Percentiles rank a stretch among this genome's conserved stretches.
phyloP scores from a whole-genome alignment of 2,113 vertebrate species.

The Lasiurus cinereus region DNA sequence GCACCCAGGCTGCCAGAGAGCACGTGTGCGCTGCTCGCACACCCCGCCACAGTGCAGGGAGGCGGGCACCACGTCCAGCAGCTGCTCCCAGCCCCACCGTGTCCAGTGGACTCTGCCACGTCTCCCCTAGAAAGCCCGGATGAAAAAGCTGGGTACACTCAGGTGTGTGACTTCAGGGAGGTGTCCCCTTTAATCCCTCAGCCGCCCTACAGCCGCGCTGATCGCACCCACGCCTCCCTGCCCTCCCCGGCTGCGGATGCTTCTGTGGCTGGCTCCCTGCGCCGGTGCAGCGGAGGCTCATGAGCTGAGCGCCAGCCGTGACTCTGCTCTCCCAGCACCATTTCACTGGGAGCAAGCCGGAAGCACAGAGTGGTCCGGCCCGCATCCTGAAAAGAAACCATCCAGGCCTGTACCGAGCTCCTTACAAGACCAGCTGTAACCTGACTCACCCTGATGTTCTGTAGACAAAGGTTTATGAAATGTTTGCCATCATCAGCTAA shows the following conservation, averaged over 20 bases:
- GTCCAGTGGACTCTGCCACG: not conserved
- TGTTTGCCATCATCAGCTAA: not conserved
- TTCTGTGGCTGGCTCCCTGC: too few relatives aligned
- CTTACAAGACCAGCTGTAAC: not conserved
- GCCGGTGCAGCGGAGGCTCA: too few relatives aligned
- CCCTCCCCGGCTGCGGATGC: too few relatives aligned
- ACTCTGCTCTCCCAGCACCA: not conserved
- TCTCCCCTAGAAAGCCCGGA: not conserved
- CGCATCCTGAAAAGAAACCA: not conserved
- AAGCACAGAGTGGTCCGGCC: not conserved
- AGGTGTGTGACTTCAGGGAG: not conserved
- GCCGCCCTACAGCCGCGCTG: too few relatives aligned
- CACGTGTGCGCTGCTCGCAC: not conserved
- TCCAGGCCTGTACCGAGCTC: not conserved
- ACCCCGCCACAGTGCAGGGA: accelerated
- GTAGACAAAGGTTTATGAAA: not conserved
- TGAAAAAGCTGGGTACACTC: not conserved
- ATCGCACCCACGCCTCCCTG: too few relatives aligned
- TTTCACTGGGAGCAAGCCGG: not conserved
- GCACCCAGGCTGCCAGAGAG: not conserved
- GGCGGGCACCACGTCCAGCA: not conserved
- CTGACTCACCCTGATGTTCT: not conserved
- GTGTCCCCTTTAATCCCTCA: too few relatives aligned
- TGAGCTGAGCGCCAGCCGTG: too few relatives aligned
- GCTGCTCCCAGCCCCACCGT: not conserved